These are phyloP conservation scores for Anarhynchus alexandrinus DNA, from an alignment of 2,113 vertebrate genomes.

Conservation along the genomic window DNA sequence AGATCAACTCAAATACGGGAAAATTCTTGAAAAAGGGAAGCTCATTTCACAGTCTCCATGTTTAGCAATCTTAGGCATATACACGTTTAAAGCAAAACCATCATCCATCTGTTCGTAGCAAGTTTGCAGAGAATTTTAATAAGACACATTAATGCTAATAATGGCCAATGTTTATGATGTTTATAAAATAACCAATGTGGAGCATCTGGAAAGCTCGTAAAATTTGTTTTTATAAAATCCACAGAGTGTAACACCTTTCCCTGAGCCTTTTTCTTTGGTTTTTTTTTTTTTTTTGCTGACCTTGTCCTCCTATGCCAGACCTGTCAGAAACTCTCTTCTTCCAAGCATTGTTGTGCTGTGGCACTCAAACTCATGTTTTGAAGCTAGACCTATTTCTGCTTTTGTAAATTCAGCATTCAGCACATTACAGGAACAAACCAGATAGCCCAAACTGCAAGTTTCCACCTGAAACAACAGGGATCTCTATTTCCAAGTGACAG, in stretches of 20 bases:
- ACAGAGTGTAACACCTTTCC: not conserved
- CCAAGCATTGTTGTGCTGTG: not conserved
- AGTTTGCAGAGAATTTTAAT: constrained; percentile 19
- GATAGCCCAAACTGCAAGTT: not conserved
- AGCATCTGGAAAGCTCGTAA: not conserved
- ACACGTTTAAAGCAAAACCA: not conserved
- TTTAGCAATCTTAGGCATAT: not conserved
- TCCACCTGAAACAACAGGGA: constrained; percentile 52
- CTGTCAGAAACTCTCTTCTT: not conserved
- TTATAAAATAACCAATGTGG: constrained; percentile 11
- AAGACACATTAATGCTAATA: constrained; percentile 26
- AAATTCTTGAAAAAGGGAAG: not conserved
- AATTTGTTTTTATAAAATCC: not conserved
- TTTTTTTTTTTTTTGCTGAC: not conserved
- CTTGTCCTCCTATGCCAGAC: not conserved
- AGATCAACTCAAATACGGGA: not conserved
- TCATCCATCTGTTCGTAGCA: not conserved
- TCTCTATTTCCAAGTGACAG: constrained; percentile 61
- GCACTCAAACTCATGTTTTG: not conserved
- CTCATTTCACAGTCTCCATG: not conserved
- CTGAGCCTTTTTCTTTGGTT: not conserved
- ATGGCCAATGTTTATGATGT: not conserved
- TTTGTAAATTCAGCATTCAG: constrained; percentile 15
- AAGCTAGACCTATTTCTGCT: not conserved
- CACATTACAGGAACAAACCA: constrained; percentile 9